Percentiles rank a stretch among this genome's conserved stretches.
phyloP scores from a whole-genome alignment of 2,113 vertebrate genomes.

The Rutilus rutilus region DNA sequence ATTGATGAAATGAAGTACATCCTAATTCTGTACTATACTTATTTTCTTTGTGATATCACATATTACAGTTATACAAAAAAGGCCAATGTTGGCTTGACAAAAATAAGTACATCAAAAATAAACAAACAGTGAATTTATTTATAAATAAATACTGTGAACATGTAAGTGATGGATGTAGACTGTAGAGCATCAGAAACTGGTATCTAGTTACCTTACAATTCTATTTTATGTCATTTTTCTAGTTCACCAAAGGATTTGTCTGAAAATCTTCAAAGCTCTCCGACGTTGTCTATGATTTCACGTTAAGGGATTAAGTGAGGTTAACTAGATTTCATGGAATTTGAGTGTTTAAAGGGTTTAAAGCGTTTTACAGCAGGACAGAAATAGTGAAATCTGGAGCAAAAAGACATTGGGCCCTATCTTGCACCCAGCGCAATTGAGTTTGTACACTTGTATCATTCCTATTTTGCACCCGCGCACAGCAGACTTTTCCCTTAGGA shows the following conservation, averaged over 20 bases:
- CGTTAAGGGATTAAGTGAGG: conserved; percentile 23
- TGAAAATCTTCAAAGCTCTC: conserved; percentile 44
- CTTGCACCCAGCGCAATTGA: too few species aligned
- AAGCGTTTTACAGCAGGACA: conserved; percentile 22
- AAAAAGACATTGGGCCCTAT: not conserved
- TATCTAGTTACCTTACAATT: not conserved
- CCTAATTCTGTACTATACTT: not conserved
- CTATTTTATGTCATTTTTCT: conserved; percentile 25
- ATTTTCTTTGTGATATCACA: not conserved
- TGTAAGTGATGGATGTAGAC: too few species aligned
- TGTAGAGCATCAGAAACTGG: not conserved
- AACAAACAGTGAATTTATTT: too few species aligned
- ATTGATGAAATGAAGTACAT: not conserved
- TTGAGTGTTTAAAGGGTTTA: conserved; percentile 23
- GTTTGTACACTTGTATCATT: too few species aligned
- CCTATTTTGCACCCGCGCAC: too few species aligned
- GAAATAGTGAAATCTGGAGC: not conserved
- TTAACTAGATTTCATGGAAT: conserved; percentile 44
- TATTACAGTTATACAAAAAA: not conserved
- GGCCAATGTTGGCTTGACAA: not conserved
- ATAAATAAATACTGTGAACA: not conserved
- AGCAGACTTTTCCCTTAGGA: too few species aligned
- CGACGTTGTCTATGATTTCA: conserved; percentile 14
- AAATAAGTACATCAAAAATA: too few species aligned
- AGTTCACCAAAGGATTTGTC: conserved; percentile 45